Evolutionary conservation across 2,888 invertebrate species (phyloP), one percentile per base, ranked within the genome.

Genomic region (Amphipyra berbera): DNA sequence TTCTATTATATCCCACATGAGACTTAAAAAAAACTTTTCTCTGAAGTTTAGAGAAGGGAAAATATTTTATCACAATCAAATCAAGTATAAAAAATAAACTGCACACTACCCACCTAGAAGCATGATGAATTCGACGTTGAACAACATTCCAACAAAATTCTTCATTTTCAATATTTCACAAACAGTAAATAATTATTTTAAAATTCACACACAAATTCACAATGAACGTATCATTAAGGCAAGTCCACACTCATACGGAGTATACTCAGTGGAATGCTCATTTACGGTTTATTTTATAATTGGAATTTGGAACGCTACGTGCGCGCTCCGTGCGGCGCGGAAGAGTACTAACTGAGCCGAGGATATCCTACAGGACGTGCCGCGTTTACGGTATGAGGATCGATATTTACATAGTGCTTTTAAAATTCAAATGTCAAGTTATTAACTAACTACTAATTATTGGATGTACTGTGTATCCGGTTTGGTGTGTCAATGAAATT

Each of bases 371-470:
- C 90, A 92, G 91, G 91, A 94, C 92, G 90, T 90, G 90, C 85
- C 74, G 82, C 82, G 86, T 86, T 88, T 88, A 85, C 87, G 82
- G 87, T 91, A 93, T 89, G 88, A 86, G 82, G 90, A 94, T 94
- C 94, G 92, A 94, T 94, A 94, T 93, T 92, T 91, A 93, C 91
- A 93, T 93, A 90, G 88, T 87, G 88, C 87, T 91, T 92, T 92
- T 93, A 92, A 92, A 92, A 92, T 92, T 89, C 89, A 86, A 88
- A 88, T 87, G 79, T 79, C 78, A 78, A 75, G 75, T 71, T 78
- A 75, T 81, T 81, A 80, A 81, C 81, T 81, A 76, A 78, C 72
- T 82, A 80, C 72, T 82, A 80, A 84, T 81, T 74, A 57, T 68
- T 61, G 45, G 49, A 63, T 63, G 73, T 73, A 61, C 65, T 56